A percentile compares a stretch with the other conserved stretches of the same genome.
Evolutionary conservation across 2,113 vertebrate species (phyloP).

Genomic region (Diglossa brunneiventris): DNA sequence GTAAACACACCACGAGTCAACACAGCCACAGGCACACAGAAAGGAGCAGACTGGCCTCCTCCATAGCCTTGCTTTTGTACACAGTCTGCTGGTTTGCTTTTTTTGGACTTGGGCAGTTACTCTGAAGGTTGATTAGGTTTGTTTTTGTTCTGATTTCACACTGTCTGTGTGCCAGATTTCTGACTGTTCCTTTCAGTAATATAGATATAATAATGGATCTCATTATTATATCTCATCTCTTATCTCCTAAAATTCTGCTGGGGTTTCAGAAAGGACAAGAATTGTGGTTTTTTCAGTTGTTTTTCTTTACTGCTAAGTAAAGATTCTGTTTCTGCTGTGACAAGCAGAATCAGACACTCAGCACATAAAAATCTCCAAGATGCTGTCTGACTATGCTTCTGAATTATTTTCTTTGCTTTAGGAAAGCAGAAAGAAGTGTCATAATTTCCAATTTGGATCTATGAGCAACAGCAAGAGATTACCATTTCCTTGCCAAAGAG

Average conservation of each 20-base stretch:
- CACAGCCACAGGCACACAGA: background rate
- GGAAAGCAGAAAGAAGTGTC: constrained; percentile 37
- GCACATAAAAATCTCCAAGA: background rate
- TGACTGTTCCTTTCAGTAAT: background rate
- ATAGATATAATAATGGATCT: background rate
- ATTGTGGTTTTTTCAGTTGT: background rate
- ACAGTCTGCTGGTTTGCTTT: background rate
- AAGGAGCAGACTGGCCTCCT: background rate
- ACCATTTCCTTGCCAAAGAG: constrained; percentile 28
- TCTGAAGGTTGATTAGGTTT: constrained; percentile 21
- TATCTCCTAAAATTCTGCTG: constrained; percentile 5
- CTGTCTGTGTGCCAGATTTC: background rate
- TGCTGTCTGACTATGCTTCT: background rate
- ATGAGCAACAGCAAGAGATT: constrained; percentile 2
- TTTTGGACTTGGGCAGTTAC: background rate
- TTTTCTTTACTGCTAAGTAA: background rate
- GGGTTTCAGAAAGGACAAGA: background rate
- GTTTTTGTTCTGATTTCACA: constrained; percentile 17
- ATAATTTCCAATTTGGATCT: constrained; percentile 14
- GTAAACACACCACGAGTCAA: constrained; percentile 4
- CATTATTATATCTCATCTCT: background rate
- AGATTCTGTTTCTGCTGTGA: background rate
- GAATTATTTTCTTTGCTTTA: constrained; percentile 27
- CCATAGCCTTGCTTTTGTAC: background rate
- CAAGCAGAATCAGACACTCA: background rate